These are phyloP conservation scores for Gallinago nigripennis DNA, from an alignment of 2,797 vertebrate genomes.

Conservation along the genomic window DNA sequence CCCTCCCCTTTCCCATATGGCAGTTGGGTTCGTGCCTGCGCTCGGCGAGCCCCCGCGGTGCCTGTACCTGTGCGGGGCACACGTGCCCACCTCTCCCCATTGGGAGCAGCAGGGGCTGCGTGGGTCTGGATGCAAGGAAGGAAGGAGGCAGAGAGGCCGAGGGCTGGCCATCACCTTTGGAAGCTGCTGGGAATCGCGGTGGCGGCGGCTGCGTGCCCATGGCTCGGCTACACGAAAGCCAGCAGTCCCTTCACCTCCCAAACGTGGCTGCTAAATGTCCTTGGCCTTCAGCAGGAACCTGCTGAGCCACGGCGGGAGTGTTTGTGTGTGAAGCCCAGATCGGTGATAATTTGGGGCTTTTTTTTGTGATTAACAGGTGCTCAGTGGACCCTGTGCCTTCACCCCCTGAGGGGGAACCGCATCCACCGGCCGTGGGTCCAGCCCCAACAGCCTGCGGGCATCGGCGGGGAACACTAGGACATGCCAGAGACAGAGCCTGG, in stretches of 20 bases:
- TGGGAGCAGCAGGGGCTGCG: not conserved
- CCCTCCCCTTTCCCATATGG: not conserved
- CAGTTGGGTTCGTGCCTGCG: not conserved
- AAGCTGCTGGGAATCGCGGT: not conserved
- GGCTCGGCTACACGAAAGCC: not conserved
- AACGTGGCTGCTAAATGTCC: not conserved
- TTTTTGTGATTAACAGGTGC: not conserved
- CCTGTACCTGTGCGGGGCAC: not conserved
- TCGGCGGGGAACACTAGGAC: accelerated
- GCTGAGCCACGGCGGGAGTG: accelerated
- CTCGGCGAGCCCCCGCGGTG: not conserved
- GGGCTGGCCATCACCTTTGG: not conserved
- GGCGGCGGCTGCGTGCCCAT: accelerated
- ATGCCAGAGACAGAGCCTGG: not conserved
- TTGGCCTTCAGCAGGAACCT: not conserved
- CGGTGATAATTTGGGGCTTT: accelerated
- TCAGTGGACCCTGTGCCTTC: not conserved
- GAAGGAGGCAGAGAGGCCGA: not conserved
- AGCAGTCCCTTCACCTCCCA: not conserved
- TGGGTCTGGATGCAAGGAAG: not conserved
- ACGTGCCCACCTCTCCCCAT: not conserved
- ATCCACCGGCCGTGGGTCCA: not conserved
- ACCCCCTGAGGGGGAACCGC: accelerated
- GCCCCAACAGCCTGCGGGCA: not conserved
- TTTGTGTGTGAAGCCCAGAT: not conserved